Base-by-base conservation (phyloP, 2,888 invertebrate species). In the Tolmerus cingulatus region DNA sequence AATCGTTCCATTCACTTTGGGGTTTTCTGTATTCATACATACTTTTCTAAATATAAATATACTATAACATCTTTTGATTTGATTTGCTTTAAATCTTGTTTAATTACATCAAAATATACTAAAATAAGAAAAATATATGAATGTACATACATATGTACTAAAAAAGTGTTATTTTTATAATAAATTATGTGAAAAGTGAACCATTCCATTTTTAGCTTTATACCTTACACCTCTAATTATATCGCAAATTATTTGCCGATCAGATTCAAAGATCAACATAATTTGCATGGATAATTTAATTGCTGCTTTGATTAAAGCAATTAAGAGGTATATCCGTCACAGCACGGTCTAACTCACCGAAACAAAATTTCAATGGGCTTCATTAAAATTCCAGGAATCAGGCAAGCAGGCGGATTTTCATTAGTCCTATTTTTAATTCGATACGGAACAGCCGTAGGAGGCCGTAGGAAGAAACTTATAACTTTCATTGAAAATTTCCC, bases 401-500 rank as follows among this genome's bases (percentile, higher is more conserved):
- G 46, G n/a, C 27, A 27, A 40, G 43, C 23, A 43, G 78, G 43
- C 19, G 27, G 27, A 79, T 51, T 51, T 79, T 27, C 46, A 51
- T 27, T n/a, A 79, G 51, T 51, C 27, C 79, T 79, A 66, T 66
- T 79, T 79, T 79, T 43, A 51, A 51, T 51, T 46, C 27, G 23
- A 46, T 51, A 79, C 12, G 51, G 27, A 46, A 79, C 46, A 66
- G 27, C 66, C 27, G 5, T 46, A 46, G 79, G 51, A 51, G 19
- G 27, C 51, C 27, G 51, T 66, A 23, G 66, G 66, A 19, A 16
- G 55, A 66, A 79, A 51, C 51, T 79, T 79, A 79, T 79, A 51
- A 51, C 51, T 27, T 34, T 57, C 82, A 82, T 66, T 57, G 82
- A 82, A 81, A 82, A 37, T 79, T 51, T 66, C 14, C 82, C 82